Base-by-base conservation (phyloP, 2,888 invertebrate genomes). In the Rotaria sp. region DNA sequence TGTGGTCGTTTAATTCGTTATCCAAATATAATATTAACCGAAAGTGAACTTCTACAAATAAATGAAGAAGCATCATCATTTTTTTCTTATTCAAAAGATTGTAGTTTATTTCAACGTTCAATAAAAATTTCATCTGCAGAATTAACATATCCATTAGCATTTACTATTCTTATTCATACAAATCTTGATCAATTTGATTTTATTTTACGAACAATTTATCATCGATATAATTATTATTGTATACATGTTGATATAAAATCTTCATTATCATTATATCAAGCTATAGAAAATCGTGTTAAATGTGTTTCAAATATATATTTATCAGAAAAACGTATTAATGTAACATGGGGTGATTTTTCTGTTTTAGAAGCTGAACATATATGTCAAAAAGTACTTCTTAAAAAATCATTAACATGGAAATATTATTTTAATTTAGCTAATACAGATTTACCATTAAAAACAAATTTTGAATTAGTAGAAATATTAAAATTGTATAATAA, bases 371-470 rank as follows among this genome's bases (percentile, higher is more conserved):
- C 41, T 7, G 75, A 75, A 75, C 45, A 30, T 41, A 24, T 26
- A 11, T 75, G 75, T 75, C 75, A 75, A 75, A 18, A 15, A 75
- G 38, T 45, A 26, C 45, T 75, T 26, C 45, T 75, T 41, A 38
- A 41, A 21, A 26, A 41, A 26, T 26, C 41, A 35, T 0, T 7
- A 35, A 18, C 0, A 52, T 91, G 91, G 91, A 89, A 89, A 84
- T 91, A 91, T 88, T 89, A 90, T 74, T 88, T 91, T 26, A 91
- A 91, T 87, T 87, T 90, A 30, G 90, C 90, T 13, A 89, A 90
- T 74, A 90, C 90, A 84, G 88, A 90, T 26, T 90, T 90, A 88
- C 91, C 91, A 8, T 86, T 91, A 38, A 90, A 89, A 88, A 90
- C 90, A 10, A 90, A 90, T 87, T 85, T 87, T 41, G 91, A 91